Percentiles rank a stretch among this genome's conserved stretches.
Evolutionary conservation across 2,113 vertebrate species (phyloP).

Genomic region (Austrofundulus limnaeus): DNA sequence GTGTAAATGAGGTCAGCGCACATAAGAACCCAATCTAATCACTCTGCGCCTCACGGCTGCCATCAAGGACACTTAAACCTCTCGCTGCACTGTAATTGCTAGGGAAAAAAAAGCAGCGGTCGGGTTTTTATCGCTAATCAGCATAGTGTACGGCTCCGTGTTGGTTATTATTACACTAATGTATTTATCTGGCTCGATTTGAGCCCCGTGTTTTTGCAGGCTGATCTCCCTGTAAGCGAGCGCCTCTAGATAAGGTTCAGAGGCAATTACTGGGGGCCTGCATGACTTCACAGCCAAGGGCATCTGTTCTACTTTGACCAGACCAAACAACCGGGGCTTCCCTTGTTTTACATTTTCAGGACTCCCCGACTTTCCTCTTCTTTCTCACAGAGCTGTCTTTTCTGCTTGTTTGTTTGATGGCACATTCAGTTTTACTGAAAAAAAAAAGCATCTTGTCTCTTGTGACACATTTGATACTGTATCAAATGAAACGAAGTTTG

Average conservation of each 20-base stretch:
- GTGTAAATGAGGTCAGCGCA: conserved; percentile 71
- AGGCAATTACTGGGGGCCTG: conserved; percentile 74
- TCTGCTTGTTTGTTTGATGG: conserved; percentile 11
- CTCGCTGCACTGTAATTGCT: conserved; percentile 58
- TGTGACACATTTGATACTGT: conserved; percentile 50
- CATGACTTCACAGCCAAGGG: conserved; percentile 76
- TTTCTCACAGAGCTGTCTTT: conserved; percentile 5
- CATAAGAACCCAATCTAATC: conserved; percentile 69
- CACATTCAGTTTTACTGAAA: background rate
- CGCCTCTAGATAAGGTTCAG: conserved; percentile 70
- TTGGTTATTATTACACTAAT: conserved; percentile 66
- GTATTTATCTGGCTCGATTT: conserved; percentile 61
- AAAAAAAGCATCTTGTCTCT: conserved; percentile 29
- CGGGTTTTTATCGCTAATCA: conserved; percentile 61
- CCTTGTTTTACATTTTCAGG: conserved; percentile 62
- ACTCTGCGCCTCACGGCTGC: conserved; percentile 62
- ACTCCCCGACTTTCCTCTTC: conserved; percentile 55
- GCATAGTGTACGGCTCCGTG: conserved; percentile 49
- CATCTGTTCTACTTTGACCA: conserved; percentile 64
- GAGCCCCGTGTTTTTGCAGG: conserved; percentile 41
- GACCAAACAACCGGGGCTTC: conserved; percentile 70
- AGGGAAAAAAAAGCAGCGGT: conserved; percentile 60
- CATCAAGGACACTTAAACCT: conserved; percentile 70
- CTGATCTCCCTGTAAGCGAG: conserved; percentile 42
- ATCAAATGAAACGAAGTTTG: conserved; percentile 63